These are phyloP conservation scores for Ectemnius lituratus DNA, from an alignment of 2,888 invertebrate species.

Conservation along the genomic window DNA sequence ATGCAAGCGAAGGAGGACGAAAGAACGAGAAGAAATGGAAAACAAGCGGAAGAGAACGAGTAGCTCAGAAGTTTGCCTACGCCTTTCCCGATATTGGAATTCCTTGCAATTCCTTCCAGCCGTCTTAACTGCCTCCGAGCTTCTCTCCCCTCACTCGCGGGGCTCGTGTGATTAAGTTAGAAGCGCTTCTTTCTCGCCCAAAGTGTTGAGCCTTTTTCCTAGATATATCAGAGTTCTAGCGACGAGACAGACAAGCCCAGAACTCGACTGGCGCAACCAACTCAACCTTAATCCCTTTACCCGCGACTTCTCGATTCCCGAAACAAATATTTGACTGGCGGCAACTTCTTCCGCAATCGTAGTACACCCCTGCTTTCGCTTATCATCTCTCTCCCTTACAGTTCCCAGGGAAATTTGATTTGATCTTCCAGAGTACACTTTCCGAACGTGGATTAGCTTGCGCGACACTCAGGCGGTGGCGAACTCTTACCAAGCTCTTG, in stretches of 20 bases:
- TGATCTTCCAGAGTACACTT: conserved; percentile 2
- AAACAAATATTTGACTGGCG: conserved; percentile 1
- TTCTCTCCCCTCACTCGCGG: neutral
- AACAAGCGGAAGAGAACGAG: conserved; percentile 20
- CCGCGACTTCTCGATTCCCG: conserved; percentile 5
- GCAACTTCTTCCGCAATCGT: conserved; percentile 1
- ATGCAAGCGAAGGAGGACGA: neutral
- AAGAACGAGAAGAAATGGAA: conserved; percentile 3
- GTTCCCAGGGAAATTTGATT: conserved; percentile 31
- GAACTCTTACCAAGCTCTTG: too few species aligned
- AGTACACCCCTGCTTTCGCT: neutral
- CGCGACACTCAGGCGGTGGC: too few species aligned
- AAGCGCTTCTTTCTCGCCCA: conserved; percentile 17
- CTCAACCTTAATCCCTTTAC: conserved; percentile 17
- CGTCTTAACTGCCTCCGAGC: conserved; percentile 20
- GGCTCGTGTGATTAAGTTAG: conserved; percentile 28
- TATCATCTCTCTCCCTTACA: neutral
- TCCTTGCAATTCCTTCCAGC: conserved; percentile 32
- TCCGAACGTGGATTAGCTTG: conserved; percentile 27
- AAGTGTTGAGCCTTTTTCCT: neutral
- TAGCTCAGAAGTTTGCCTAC: conserved; percentile 29
- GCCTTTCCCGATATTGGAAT: conserved; percentile 36
- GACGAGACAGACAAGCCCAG: neutral
- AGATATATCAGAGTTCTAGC: neutral
- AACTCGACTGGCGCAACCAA: neutral